phyloP scores from a whole-genome alignment of 1,140 invertebrate genomes.

The Nebria ingens region DNA sequence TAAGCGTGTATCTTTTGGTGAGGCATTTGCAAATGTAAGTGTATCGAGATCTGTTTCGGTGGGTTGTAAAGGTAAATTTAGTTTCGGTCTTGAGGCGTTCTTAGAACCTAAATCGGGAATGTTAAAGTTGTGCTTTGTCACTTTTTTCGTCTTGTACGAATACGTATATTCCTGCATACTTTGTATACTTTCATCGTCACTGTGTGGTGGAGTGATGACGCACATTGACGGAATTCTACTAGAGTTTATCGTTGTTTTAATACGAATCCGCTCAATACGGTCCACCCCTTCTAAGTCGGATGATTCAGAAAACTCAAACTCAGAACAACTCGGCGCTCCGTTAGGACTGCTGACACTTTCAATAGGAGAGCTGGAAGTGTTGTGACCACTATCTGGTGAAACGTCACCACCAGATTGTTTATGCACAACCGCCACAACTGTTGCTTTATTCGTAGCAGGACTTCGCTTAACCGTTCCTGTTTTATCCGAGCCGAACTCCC shows the following conservation, averaged over 20 bases:
- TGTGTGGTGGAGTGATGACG: conserved; percentile 78
- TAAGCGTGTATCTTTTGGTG: conserved; percentile 12
- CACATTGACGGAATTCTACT: conserved; percentile 86
- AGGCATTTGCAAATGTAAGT: conserved; percentile 12
- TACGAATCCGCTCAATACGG: conserved; percentile 69
- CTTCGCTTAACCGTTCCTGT: conserved; percentile 46
- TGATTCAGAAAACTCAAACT: conserved; percentile 67
- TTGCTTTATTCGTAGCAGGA: conserved; percentile 37
- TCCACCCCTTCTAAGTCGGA: conserved; percentile 76
- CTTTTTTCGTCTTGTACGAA: neutral
- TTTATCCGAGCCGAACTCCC: conserved; percentile 42
- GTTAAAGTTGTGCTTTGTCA: neutral
- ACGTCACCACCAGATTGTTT: conserved; percentile 52
- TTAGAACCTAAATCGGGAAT: conserved; percentile 10
- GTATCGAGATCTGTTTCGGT: conserved; percentile 15
- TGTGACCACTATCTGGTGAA: conserved; percentile 68
- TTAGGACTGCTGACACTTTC: conserved; percentile 58
- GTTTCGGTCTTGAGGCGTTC: conserved; percentile 17
- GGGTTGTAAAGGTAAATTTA: conserved; percentile 12
- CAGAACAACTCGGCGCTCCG: conserved; percentile 56
- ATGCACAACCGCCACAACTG: conserved; percentile 44
- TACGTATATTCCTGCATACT: conserved; percentile 10
- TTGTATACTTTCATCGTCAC: conserved; percentile 64
- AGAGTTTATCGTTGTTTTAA: conserved; percentile 77
- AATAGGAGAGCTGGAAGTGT: conserved; percentile 68